phyloP scores from a whole-genome alignment of 1,140 invertebrate species.

The Cyclina sinensis region DNA sequence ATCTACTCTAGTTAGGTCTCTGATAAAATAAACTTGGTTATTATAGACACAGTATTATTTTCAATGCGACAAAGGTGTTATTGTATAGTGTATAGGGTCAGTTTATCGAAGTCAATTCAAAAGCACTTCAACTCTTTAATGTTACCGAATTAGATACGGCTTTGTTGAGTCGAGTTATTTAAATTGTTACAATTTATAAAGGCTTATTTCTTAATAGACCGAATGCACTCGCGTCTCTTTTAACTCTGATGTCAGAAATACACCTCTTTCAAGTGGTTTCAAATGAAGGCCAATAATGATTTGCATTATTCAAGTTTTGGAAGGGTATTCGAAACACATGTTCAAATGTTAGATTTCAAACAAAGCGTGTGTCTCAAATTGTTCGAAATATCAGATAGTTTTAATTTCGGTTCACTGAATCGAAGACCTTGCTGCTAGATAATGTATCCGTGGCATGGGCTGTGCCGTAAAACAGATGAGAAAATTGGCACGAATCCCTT shows the following conservation, averaged over 20 bases:
- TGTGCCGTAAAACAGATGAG: conserved; percentile 16
- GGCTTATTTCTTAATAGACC: conserved; percentile 18
- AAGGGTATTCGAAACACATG: conserved; percentile 24
- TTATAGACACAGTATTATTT: conserved; percentile 16
- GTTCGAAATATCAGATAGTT: conserved; percentile 34
- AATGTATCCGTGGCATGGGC: background rate
- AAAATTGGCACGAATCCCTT: conserved; percentile 14
- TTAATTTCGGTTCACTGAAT: conserved; percentile 38
- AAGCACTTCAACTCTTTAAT: background rate
- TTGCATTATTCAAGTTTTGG: conserved; percentile 33
- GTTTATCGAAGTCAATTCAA: background rate
- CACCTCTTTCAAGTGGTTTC: conserved; percentile 39
- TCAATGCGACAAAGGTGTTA: conserved; percentile 11
- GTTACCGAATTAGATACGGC: background rate
- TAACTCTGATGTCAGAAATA: background rate
- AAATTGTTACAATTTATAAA: conserved; percentile 14
- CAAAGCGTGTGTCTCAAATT: conserved; percentile 46
- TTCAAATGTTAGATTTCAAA: conserved; percentile 26
- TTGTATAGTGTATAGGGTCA: conserved; percentile 19
- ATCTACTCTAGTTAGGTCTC: background rate
- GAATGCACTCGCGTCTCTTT: background rate
- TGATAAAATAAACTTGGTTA: conserved; percentile 17
- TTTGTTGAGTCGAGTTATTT: background rate
- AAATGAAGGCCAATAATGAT: conserved; percentile 21
- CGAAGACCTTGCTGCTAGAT: background rate